These are phyloP conservation scores for Euclidia mi DNA, from an alignment of 2,888 invertebrate genomes.

Conservation along the genomic window DNA sequence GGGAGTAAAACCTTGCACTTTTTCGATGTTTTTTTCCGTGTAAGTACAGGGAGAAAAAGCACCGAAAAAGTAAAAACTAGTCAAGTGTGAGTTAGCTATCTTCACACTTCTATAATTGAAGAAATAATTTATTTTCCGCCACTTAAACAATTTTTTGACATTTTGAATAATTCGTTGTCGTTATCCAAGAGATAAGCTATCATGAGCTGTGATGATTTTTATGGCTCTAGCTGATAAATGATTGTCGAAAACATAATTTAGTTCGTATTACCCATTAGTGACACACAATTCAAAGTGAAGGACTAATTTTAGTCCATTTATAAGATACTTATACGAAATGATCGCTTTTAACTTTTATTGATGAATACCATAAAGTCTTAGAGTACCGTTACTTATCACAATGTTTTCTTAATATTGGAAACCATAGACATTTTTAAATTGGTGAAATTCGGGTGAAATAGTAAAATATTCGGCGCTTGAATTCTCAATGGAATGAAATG, in stretches of 20 bases:
- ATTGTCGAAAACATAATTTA: not conserved
- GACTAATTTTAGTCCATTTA: slow-evolving; percentile 2
- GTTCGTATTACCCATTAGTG: not conserved
- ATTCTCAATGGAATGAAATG: slow-evolving; percentile 44
- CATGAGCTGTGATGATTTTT: too few relatives aligned
- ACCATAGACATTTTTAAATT: slow-evolving; percentile 9
- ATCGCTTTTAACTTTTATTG: slow-evolving; percentile 19
- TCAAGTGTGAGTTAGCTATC: too few relatives aligned
- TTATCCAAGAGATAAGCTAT: too few relatives aligned
- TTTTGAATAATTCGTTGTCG: too few relatives aligned
- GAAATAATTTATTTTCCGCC: too few relatives aligned
- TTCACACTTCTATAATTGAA: too few relatives aligned
- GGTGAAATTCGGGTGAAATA: slow-evolving; percentile 37
- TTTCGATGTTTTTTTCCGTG: too few relatives aligned
- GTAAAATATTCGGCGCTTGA: slow-evolving; percentile 39
- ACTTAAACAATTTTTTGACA: too few relatives aligned
- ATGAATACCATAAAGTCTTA: slow-evolving; percentile 39
- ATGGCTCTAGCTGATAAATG: too few relatives aligned
- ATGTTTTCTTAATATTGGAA: slow-evolving; percentile 22
- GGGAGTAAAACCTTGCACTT: too few relatives aligned
- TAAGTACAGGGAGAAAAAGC: too few relatives aligned
- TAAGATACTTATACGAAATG: slow-evolving; percentile 12
- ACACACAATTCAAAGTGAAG: not conserved
- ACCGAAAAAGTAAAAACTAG: too few relatives aligned
- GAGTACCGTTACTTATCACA: slow-evolving; percentile 26